Conservation (phyloP, 2,888 invertebrate genomes). For the Pandemis heparana region DNA sequence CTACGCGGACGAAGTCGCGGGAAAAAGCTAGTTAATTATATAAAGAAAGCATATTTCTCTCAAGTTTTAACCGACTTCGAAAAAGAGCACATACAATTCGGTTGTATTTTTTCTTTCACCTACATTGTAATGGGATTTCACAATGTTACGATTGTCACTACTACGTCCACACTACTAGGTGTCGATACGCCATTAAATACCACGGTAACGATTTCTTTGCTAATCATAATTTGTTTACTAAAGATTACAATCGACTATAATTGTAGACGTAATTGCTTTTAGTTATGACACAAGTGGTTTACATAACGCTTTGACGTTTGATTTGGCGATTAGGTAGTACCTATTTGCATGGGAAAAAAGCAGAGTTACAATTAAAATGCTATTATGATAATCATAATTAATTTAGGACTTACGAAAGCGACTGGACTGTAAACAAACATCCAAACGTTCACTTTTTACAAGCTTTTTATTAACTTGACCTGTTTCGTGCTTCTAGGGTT, state of each 20-base stretch:
- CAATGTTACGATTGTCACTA: background rate
- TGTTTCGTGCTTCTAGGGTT: too few species aligned
- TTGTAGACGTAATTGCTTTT: conserved; percentile 24
- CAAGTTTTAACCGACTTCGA: too few species aligned
- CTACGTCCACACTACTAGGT: background rate
- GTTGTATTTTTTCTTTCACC: background rate
- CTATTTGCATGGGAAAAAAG: too few species aligned
- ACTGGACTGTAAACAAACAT: too few species aligned
- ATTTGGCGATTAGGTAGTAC: background rate
- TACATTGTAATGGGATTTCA: conserved; percentile 21
- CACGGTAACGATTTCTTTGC: conserved; percentile 26
- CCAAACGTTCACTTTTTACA: too few species aligned
- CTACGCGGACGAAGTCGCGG: too few species aligned
- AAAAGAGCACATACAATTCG: background rate
- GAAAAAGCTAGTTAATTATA: too few species aligned
- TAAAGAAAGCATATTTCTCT: too few species aligned
- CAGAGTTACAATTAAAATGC: too few species aligned
- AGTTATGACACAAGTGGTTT: conserved; percentile 26
- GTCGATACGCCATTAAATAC: conserved; percentile 6
- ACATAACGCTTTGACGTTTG: conserved; percentile 20
- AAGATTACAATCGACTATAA: conserved; percentile 16
- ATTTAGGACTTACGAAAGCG: too few species aligned
- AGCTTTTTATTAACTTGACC: too few species aligned
- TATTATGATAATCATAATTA: too few species aligned
- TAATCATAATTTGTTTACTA: conserved; percentile 38